Percentiles rank a stretch among this genome's conserved stretches.
These are phyloP conservation scores for Melieria crassipennis DNA, from an alignment of 2,888 invertebrate genomes.

Conservation along the genomic window DNA sequence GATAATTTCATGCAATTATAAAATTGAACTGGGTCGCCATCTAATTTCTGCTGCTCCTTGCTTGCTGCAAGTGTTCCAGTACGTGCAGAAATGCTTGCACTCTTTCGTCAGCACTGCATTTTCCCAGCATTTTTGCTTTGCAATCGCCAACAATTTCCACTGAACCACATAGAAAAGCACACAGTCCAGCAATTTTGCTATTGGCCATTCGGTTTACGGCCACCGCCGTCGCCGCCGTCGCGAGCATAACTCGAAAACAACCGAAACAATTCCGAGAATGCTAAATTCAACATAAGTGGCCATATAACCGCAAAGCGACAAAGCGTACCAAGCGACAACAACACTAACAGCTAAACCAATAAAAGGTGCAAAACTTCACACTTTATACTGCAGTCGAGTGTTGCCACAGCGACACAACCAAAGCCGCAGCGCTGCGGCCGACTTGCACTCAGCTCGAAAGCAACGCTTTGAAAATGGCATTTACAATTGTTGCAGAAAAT, in stretches of 20 bases:
- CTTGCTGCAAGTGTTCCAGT: no score
- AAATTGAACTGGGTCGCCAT: no score
- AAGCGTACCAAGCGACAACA: slow-evolving; percentile 18
- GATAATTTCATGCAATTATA: no score
- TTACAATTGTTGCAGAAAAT: slow-evolving; percentile 42
- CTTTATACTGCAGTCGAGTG: slow-evolving; percentile 28
- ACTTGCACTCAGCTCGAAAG: slow-evolving; percentile 30
- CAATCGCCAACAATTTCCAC: no score
- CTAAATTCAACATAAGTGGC: slow-evolving; percentile 46
- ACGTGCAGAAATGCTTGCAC: no score
- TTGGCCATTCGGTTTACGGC: no score
- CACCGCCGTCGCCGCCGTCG: neutral
- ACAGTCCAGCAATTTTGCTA: no score
- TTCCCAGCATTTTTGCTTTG: no score
- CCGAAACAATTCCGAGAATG: slow-evolving; percentile 47
- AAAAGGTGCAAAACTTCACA: slow-evolving; percentile 50
- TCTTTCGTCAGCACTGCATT: no score
- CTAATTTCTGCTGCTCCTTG: no score
- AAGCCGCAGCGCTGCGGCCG: neutral
- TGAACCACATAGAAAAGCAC: no score
- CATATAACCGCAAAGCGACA: slow-evolving; percentile 19
- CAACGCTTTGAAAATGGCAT: slow-evolving; percentile 54
- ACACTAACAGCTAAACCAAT: slow-evolving; percentile 15
- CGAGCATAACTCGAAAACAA: neutral
- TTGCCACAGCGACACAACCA: no score